Base-by-base conservation (phyloP, 2,113 vertebrate genomes). In the Nibea albiflora region DNA sequence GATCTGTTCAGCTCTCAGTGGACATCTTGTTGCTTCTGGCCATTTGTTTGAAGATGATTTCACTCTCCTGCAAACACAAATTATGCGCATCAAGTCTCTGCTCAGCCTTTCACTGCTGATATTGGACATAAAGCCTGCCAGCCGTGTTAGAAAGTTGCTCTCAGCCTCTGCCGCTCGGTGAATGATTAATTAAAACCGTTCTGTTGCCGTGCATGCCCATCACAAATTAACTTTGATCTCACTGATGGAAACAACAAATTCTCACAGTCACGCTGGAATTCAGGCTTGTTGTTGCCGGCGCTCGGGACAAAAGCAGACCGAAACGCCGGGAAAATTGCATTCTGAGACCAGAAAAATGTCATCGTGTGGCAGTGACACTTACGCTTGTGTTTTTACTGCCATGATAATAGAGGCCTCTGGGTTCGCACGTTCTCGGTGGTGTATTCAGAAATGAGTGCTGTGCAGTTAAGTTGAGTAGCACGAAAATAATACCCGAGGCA, bases 31-130 rank as follows among this genome's bases (percentile, higher is more conserved):
- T 53, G 2, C 73, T 76, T 54, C 31, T 22, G 58, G 72, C 11
- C 20, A 28, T 84, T 84, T 77, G 46, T 84, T 70, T 80, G 46
- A 73, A 60, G 73, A 77, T 70, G 76, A 76, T 19, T 76, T 47
- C 64, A 31, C 64, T 73, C 35, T 68, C 28, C 73, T 68, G 62
- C 39, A 53, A 84, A 81, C 56, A 74, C 60, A 72, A 49, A 71
- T 46, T 0, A 54, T 57, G 26, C 52, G 7, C 22, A 63, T 50
- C 54, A 39, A 22, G 9, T 14, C 54, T 76, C 39, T 22, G 15
- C n/a, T 50, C 15, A 11, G 28, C 19, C 26, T 68, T 57, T 78
- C 75, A 42, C 39, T 50, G 75, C 49, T 49, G 64, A 64, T 56
- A 28, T 16, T 61, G 22, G 49, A 76, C 54, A 46, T 22, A 46